Evolutionary conservation across 2,888 invertebrate genomes (phyloP).

Genomic region (Alloscopus bannaensis): DNA sequence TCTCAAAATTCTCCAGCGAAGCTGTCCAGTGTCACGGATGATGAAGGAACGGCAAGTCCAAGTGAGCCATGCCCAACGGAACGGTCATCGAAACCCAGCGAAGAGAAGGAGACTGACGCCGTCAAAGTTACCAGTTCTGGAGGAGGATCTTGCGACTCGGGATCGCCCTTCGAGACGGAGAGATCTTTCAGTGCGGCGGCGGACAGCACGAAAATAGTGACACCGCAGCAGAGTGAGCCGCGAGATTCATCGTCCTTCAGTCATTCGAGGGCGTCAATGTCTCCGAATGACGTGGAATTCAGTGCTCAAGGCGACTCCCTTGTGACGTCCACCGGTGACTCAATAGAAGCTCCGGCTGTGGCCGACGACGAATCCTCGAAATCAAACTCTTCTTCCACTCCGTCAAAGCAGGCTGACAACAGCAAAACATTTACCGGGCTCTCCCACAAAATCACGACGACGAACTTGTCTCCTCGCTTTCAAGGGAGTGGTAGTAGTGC

Average conservation of each 20-base stretch:
- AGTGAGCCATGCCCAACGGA: background rate
- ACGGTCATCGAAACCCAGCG: conserved; percentile 8
- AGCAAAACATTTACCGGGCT: conserved; percentile 16
- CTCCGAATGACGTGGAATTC: conserved; percentile 36
- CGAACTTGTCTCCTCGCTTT: conserved; percentile 18
- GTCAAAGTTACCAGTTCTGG: conserved; percentile 53
- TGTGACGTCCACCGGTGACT: conserved; percentile 48
- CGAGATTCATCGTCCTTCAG: conserved; percentile 36
- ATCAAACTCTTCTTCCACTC: conserved; percentile 36
- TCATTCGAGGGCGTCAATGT: conserved; percentile 34
- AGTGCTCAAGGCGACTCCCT: conserved; percentile 43
- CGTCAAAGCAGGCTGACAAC: conserved; percentile 26
- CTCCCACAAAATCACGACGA: conserved; percentile 22
- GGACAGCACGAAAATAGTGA: conserved; percentile 46
- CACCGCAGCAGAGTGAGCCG: conserved; percentile 46
- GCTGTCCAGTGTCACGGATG: conserved; percentile 38
- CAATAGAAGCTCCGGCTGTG: conserved; percentile 13
- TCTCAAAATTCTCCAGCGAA: conserved; percentile 34
- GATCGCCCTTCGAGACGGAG: conserved; percentile 41
- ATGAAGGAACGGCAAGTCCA: conserved; percentile 21
- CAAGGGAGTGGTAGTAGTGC: background rate
- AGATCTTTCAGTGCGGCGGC: conserved; percentile 32
- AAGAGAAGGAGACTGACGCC: conserved; percentile 46
- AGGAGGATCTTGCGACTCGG: conserved; percentile 28
- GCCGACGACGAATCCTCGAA: conserved; percentile 35